Conservation (phyloP, 2,888 invertebrate genomes). For the Rhabditoides inermis region DNA sequence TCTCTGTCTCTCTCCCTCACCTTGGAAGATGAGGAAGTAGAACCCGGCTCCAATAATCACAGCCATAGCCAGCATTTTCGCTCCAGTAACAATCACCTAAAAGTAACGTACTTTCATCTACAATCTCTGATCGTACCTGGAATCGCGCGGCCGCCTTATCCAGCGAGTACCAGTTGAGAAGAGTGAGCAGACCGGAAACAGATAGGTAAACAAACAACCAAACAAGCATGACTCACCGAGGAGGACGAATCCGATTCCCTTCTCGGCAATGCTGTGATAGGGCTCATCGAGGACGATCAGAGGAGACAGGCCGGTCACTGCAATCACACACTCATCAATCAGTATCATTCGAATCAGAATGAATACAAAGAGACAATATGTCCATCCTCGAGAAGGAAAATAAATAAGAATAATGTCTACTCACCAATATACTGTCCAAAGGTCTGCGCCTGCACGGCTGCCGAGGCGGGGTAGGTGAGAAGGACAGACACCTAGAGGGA, state of each 20-base stretch:
- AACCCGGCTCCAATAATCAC: slow-evolving; percentile 34
- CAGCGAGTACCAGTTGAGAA: slow-evolving; percentile 32
- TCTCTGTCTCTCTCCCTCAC: slow-evolving; percentile 11
- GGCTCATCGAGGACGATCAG: slow-evolving; percentile 14
- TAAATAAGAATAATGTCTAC: neutral
- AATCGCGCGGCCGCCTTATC: slow-evolving; percentile 31
- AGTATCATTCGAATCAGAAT: neutral
- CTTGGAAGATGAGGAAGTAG: slow-evolving; percentile 27
- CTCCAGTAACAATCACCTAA: slow-evolving; percentile 21
- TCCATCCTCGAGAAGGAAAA: neutral
- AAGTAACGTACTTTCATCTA: neutral
- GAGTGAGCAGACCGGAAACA: slow-evolving; percentile 15
- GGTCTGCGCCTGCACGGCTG: slow-evolving; percentile 38
- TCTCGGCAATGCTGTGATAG: slow-evolving; percentile 14
- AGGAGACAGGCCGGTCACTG: slow-evolving; percentile 23
- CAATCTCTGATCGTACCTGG: slow-evolving; percentile 14
- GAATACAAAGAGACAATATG: neutral
- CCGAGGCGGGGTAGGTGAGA: slow-evolving; percentile 37
- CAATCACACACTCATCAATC: neutral
- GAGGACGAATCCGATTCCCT: slow-evolving; percentile 21
- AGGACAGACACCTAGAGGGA: too few species aligned
- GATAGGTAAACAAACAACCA: neutral
- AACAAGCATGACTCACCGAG: slow-evolving; percentile 7
- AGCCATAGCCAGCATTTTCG: slow-evolving; percentile 29
- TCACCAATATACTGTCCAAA: slow-evolving; percentile 36